Conservation (phyloP, 2,113 vertebrate genomes). For the Tragelaphus imberbis region DNA sequence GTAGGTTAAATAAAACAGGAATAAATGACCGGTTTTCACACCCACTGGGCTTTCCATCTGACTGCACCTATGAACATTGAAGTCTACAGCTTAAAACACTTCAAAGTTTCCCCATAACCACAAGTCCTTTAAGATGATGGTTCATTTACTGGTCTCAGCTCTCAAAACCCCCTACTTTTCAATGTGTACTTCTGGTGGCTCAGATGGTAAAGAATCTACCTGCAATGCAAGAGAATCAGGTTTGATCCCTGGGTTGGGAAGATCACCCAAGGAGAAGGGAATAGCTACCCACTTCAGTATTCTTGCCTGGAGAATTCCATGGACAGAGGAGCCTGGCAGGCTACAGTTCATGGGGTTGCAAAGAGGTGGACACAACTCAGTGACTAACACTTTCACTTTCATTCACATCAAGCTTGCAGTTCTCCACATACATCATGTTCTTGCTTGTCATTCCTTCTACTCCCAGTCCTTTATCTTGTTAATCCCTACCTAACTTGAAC, state of each 20-base stretch:
- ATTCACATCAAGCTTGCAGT: neutral
- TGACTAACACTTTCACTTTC: neutral
- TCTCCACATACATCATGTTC: neutral
- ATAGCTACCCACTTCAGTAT: neutral
- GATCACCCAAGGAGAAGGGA: neutral
- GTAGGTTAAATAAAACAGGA: neutral
- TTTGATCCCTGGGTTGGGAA: neutral
- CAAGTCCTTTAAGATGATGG: neutral
- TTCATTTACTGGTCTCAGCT: neutral
- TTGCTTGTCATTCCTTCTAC: neutral
- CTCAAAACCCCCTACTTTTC: neutral
- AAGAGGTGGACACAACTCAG: neutral
- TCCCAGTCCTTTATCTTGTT: neutral
- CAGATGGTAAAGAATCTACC: neutral
- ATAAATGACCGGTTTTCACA: neutral
- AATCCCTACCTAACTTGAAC: neutral
- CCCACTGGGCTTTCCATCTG: neutral
- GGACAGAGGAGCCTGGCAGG: neutral
- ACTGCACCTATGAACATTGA: neutral
- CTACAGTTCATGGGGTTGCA: neutral
- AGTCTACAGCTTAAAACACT: neutral
- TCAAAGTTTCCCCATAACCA: neutral
- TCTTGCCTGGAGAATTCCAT: neutral
- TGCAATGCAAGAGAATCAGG: neutral
- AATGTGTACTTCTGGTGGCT: neutral